phyloP scores from a whole-genome alignment of 1,140 invertebrate species.

The Drosophila sulfurigaster region DNA sequence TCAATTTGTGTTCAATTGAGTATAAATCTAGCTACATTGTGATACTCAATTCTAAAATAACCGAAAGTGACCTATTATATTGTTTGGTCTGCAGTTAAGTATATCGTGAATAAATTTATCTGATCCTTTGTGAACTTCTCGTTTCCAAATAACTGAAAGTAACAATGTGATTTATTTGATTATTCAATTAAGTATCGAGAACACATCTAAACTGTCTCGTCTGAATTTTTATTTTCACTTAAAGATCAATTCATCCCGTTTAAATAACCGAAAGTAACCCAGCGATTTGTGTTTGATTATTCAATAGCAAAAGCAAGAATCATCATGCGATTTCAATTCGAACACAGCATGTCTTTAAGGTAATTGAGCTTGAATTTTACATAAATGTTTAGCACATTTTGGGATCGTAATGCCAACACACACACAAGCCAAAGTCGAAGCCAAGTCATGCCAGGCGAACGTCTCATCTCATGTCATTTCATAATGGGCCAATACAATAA shows the following conservation, averaged over 20 bases:
- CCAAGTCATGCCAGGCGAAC: not conserved
- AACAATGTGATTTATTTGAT: no score
- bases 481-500: conserved; percentile 23
- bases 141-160: no score
- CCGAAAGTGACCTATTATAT: no score
- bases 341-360: not conserved
- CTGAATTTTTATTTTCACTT: not conserved
- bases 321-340: not conserved
- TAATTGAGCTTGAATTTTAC: conserved; percentile 19
- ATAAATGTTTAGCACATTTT: conserved; percentile 20
- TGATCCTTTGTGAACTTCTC: no score
- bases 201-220: not conserved
- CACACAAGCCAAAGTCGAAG: not conserved
- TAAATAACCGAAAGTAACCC: not conserved
- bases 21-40: no score
- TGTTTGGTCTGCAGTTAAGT: no score
- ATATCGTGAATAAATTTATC: no score
- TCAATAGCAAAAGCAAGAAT: not conserved
- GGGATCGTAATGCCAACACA: conserved; percentile 2
- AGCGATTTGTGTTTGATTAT: not conserved
- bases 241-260: not conserved
- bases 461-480: conserved; percentile 6
- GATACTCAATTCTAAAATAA: no score
- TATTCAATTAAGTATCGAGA: no score
- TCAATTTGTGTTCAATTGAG: no score